These are phyloP conservation scores for Argyrosomus regius DNA, from an alignment of 2,797 vertebrate genomes.

Conservation along the genomic window DNA sequence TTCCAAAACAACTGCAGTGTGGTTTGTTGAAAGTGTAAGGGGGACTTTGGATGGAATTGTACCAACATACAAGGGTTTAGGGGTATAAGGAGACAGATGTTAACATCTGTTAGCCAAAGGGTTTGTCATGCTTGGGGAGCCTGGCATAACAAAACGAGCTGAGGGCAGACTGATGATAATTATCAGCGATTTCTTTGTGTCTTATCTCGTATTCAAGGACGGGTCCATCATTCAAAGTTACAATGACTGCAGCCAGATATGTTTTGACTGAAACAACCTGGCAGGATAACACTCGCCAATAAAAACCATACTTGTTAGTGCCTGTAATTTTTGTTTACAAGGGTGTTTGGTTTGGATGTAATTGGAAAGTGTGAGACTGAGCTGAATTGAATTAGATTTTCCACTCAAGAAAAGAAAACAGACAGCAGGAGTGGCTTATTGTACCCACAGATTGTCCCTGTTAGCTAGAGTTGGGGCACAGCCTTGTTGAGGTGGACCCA, in stretches of 20 bases:
- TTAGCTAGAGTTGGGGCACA: neutral
- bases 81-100: constrained; percentile 18
- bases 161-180: constrained; percentile 22
- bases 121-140: constrained; percentile 17
- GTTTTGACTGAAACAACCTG: constrained; percentile 24
- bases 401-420: constrained; percentile 6
- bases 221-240: neutral
- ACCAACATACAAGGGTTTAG: constrained; percentile 3
- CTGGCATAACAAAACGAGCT: constrained; percentile 10
- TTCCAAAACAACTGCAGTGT: constrained; percentile 14
- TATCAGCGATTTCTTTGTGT: constrained; percentile 16
- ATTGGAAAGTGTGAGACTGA: constrained; percentile 15
- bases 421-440: constrained; percentile 22
- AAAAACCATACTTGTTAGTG: constrained; percentile 7
- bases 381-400: constrained; percentile 14
- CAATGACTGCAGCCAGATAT: constrained; percentile 1
- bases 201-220: constrained; percentile 2
- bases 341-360: constrained; percentile 10
- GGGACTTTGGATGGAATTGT: neutral
- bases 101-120: constrained; percentile 25
- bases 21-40: constrained; percentile 20
- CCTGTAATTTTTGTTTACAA: constrained; percentile 17
- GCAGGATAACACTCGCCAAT: constrained; percentile 11
- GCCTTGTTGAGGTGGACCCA: constrained; percentile 8
- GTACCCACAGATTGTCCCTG: neutral